Evolutionary conservation across 1,140 invertebrate species (phyloP), one percentile per base, ranked within the genome.

Genomic region (Halictus rubicundus): DNA sequence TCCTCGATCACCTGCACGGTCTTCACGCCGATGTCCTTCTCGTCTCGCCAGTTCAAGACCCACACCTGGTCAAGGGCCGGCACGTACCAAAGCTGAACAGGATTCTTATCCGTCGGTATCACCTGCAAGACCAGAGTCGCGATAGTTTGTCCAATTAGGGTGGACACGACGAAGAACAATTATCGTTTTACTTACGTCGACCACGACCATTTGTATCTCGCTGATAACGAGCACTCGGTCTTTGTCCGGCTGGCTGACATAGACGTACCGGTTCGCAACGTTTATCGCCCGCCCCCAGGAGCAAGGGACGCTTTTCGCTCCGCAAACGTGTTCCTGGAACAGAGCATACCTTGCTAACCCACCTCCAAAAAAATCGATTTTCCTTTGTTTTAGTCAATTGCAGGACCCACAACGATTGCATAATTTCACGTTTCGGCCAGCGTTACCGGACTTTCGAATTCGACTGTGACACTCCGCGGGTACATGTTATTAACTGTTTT

Each of bases 1-100:
- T 97, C 96, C 37, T 96, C 91, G 80, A 97, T 96, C 14, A 97
- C 95, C 89, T 96, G 95, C 69, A 97, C 94, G 2, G 96, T 97
- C 91, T 97, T 97, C 57, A 95, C 94, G 10, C 95, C 95, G 68
- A 94, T 91, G 84, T 95, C 93, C 42, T 91, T 87, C 39, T 94
- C 92, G 21, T 93, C 93, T 32, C 95, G 94, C 96, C 96, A 97
- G 89, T 96, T 97, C 42, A 97, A 89, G 8, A 97, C 94, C 96
- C 96, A 97, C 2, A 97, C 95, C 91, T 97, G 96, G 89, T 97
- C 96, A 71, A 97, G 89, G 87, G 96, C 95, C 46, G 95, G 94
- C 5, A 97, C 95, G 88, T 97, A 97, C 86, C 95, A 94, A 6
- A 97, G 89, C 73, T 96, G 95, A 7, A 97, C 96, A 4, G 96